phyloP scores from a whole-genome alignment of 2,113 vertebrate species.

The Paedocypris sp. region DNA sequence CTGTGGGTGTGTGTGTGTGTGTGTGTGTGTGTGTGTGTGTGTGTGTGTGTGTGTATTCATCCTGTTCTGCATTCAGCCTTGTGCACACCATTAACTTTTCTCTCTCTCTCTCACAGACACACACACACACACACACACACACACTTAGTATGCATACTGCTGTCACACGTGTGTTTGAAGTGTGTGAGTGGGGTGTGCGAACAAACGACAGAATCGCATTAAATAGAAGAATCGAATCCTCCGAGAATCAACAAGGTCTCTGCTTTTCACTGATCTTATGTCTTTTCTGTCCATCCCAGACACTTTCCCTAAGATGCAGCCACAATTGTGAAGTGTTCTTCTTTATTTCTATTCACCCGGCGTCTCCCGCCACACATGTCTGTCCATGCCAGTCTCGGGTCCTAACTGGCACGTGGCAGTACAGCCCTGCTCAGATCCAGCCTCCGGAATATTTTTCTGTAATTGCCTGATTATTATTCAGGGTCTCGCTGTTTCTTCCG shows the following conservation, averaged over 20 bases:
- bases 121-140: background rate
- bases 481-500: background rate
- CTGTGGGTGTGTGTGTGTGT: background rate
- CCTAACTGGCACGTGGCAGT: conserved; percentile 13
- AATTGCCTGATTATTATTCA: conserved; percentile 43
- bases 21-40: background rate
- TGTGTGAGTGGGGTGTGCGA: background rate
- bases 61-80: background rate
- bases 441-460: conserved; percentile 29
- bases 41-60: background rate
- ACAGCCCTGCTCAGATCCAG: conserved; percentile 23
- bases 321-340: conserved; percentile 1
- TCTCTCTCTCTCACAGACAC: too few species aligned
- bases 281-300: background rate
- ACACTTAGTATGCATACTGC: background rate
- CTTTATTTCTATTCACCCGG: background rate
- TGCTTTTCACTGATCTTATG: too few species aligned
- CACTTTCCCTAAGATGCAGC: background rate
- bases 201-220: background rate
- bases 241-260: background rate
- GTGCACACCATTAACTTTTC: too few species aligned
- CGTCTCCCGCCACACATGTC: conserved; percentile 42
- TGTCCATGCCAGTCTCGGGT: conserved; percentile 23
- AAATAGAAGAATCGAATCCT: background rate
- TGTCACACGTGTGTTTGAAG: background rate